phyloP scores from a whole-genome alignment of 2,797 vertebrate species.

The Anomalospiza imberbis region DNA sequence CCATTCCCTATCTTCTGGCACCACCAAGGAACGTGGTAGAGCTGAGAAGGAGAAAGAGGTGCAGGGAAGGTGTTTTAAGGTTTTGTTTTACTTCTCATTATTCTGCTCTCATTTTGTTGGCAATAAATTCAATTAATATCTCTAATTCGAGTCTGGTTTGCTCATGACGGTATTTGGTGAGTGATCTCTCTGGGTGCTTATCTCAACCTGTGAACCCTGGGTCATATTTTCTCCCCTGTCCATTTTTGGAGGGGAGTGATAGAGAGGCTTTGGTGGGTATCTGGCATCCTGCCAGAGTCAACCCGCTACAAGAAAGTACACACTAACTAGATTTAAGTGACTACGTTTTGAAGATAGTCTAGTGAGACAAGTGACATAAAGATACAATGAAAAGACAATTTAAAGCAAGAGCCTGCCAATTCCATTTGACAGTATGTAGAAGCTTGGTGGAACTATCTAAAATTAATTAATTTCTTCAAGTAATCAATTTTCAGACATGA shows the following conservation, averaged over 20 bases:
- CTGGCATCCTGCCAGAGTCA: not conserved
- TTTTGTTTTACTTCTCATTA: not conserved
- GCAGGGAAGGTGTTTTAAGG: not conserved
- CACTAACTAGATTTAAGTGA: not conserved
- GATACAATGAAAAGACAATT: not conserved
- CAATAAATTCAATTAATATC: not conserved
- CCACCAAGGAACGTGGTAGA: fast-evolving
- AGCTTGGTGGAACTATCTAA: not conserved
- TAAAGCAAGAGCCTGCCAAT: not conserved
- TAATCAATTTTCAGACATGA: not conserved
- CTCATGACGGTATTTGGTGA: fast-evolving
- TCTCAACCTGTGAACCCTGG: not conserved
- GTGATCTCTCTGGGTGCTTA: fast-evolving
- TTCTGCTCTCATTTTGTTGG: not conserved
- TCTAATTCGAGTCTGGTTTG: not conserved
- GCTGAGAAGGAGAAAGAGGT: not conserved
- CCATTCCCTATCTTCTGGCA: not conserved
- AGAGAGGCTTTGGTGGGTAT: not conserved
- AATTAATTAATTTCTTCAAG: not conserved
- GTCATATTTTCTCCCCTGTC: not conserved
- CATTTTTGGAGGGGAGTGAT: not conserved
- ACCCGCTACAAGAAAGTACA: not conserved
- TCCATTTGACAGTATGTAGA: not conserved
- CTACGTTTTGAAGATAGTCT: not conserved
- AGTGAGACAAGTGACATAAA: not conserved